phyloP scores from a whole-genome alignment of 2,113 vertebrate genomes.

The Aviceda subcristata region DNA sequence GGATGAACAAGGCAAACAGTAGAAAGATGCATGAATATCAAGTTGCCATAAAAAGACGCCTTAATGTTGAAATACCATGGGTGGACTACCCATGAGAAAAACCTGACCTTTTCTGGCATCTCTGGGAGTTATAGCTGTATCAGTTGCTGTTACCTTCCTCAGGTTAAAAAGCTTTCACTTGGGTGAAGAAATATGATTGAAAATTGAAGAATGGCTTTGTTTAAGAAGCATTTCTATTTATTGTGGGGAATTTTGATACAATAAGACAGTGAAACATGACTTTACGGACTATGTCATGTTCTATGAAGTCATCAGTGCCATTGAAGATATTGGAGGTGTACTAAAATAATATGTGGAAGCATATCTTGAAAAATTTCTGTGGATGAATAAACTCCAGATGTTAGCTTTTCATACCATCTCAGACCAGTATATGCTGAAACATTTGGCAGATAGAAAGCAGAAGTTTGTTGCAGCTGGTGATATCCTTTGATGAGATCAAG shows the following conservation, averaged over 20 bases:
- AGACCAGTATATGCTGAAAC: slow-evolving; percentile 7
- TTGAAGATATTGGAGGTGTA: slow-evolving; percentile 10
- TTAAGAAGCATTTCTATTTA: background rate
- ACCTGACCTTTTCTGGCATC: background rate
- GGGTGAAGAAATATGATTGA: background rate
- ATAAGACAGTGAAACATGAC: background rate
- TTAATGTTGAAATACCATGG: background rate
- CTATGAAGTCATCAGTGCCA: background rate
- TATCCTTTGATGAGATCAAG: slow-evolving; percentile 30
- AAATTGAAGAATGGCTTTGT: background rate
- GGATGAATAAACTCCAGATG: slow-evolving; percentile 66
- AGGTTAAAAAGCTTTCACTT: background rate
- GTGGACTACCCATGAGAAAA: background rate
- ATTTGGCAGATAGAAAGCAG: slow-evolving; percentile 20
- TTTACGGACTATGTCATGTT: background rate
- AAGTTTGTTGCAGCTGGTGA: slow-evolving; percentile 31
- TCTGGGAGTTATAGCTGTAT: background rate
- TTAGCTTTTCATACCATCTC: background rate
- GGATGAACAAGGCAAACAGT: background rate
- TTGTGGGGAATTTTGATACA: background rate
- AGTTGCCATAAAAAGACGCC: background rate
- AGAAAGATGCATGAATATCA: background rate
- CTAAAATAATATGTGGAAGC: slow-evolving; percentile 38
- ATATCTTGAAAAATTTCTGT: slow-evolving; percentile 30
- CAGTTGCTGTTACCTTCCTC: background rate